These are phyloP conservation scores for Sturmia bella DNA, from an alignment of 2,888 invertebrate species.

Conservation along the genomic window DNA sequence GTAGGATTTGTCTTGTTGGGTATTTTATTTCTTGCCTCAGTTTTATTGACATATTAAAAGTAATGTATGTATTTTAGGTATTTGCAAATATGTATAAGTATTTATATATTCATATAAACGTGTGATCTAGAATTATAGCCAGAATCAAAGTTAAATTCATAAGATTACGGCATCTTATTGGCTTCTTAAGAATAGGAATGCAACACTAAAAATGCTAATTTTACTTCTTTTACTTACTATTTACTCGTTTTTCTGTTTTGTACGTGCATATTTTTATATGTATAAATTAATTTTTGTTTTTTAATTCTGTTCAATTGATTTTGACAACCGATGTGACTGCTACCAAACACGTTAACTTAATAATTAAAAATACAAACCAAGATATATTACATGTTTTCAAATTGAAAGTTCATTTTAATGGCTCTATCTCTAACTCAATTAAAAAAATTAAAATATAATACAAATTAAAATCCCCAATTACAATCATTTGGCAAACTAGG, in stretches of 20 bases:
- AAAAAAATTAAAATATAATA: constrained; percentile 33
- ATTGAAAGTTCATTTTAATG: constrained; percentile 69
- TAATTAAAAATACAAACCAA: too few relatives aligned
- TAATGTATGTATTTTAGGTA: background rate
- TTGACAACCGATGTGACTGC: constrained; percentile 56
- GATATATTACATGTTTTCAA: constrained; percentile 17
- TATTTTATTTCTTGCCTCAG: constrained; percentile 39
- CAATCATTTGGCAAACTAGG: constrained; percentile 84
- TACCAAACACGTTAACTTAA: constrained; percentile 12
- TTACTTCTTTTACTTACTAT: constrained; percentile 40
- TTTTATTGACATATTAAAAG: constrained; percentile 10
- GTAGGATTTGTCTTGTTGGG: constrained; percentile 44
- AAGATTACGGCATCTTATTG: constrained; percentile 38
- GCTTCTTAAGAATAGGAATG: constrained; percentile 16
- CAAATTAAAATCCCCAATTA: constrained; percentile 70
- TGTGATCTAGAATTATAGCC: constrained; percentile 20
- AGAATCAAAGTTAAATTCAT: constrained; percentile 38
- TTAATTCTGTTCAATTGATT: constrained; percentile 51
- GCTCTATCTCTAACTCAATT: constrained; percentile 46
- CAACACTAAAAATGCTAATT: constrained; percentile 25
- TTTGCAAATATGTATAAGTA: background rate
- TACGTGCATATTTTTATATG: constrained; percentile 36
- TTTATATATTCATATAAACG: background rate
- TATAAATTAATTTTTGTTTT: constrained; percentile 36
- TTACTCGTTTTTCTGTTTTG: constrained; percentile 50